A percentile compares a stretch with the other conserved stretches of the same genome.
Evolutionary conservation across 2,888 invertebrate genomes (phyloP).

Genomic region (Lasioglossum marginatum): DNA sequence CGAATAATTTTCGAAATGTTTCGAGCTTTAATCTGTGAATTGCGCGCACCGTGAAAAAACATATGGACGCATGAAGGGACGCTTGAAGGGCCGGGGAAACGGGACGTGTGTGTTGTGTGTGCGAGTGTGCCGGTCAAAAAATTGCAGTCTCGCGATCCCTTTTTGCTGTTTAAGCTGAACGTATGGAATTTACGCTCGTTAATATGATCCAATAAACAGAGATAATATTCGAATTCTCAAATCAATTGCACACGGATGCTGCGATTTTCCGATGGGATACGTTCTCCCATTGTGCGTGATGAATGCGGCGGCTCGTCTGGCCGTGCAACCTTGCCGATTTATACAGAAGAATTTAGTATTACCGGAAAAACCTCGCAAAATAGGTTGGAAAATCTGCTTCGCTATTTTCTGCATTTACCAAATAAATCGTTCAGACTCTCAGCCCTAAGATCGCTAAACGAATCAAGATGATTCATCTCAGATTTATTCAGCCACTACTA

Average conservation of each 20-base stretch:
- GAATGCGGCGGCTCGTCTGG: neutral
- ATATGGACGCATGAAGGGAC: neutral
- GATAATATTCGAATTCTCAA: slow-evolving; percentile 11
- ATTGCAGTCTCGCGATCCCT: slow-evolving; percentile 7
- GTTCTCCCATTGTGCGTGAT: slow-evolving; percentile 7
- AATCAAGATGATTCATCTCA: neutral
- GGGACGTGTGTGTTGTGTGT: neutral
- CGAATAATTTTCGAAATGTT: slow-evolving; percentile 18
- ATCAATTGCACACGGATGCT: slow-evolving; percentile 1
- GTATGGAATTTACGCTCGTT: slow-evolving; percentile 14
- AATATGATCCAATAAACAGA: slow-evolving; percentile 27
- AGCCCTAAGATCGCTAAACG: neutral
- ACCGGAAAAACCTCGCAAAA: neutral
- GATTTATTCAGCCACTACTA: neutral
- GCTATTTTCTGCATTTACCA: neutral
- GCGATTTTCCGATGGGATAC: slow-evolving; percentile 20
- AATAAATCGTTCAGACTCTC: neutral
- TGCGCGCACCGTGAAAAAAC: slow-evolving; percentile 11
- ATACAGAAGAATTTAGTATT: neutral
- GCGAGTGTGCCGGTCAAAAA: neutral
- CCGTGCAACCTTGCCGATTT: neutral
- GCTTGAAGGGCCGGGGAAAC: neutral
- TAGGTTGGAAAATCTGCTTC: neutral
- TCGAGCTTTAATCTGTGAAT: slow-evolving; percentile 19
- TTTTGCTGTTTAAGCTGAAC: slow-evolving; percentile 16